Evolutionary conservation across 2,888 invertebrate genomes (phyloP).

Genomic region (Patella ulyssiponensis): DNA sequence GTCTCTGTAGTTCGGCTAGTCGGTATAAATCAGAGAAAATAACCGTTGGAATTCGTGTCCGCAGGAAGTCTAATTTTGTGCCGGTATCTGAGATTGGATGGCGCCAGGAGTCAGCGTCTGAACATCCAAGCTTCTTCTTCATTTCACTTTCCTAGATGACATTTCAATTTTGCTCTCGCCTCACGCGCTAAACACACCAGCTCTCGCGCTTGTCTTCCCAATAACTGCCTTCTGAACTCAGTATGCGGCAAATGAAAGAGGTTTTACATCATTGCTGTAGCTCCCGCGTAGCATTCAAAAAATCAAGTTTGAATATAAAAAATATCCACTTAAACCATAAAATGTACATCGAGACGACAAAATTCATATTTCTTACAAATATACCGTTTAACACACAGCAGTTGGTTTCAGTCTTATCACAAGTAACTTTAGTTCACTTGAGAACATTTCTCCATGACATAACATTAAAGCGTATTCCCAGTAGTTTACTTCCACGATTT

Average conservation of each 20-base stretch:
- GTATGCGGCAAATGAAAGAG: neutral
- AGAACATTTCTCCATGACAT: neutral
- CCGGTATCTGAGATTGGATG: neutral
- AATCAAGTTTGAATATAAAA: neutral
- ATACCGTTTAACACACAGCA: conserved; percentile 5
- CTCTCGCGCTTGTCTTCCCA: neutral
- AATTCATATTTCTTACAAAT: conserved; percentile 5
- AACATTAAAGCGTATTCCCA: neutral
- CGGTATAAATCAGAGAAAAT: conserved; percentile 4
- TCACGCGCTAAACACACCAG: conserved; percentile 5
- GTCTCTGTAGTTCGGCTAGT: neutral
- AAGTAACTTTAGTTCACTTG: neutral
- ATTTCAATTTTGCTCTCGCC: conserved; percentile 3
- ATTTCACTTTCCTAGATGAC: conserved; percentile 6
- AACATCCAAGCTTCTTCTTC: conserved; percentile 8
- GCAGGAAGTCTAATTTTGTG: conserved; percentile 12
- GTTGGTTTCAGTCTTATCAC: neutral
- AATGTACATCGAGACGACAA: neutral
- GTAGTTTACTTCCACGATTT: too few relatives aligned
- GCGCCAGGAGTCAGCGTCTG: conserved; percentile 11
- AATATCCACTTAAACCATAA: neutral
- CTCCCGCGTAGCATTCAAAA: neutral
- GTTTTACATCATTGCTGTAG: neutral
- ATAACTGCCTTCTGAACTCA: neutral
- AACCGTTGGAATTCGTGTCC: conserved; percentile 11